A percentile compares a stretch with the other conserved stretches of the same genome.
Conservation (phyloP, 2,797 vertebrate genomes). For the Dryobates pubescens region DNA sequence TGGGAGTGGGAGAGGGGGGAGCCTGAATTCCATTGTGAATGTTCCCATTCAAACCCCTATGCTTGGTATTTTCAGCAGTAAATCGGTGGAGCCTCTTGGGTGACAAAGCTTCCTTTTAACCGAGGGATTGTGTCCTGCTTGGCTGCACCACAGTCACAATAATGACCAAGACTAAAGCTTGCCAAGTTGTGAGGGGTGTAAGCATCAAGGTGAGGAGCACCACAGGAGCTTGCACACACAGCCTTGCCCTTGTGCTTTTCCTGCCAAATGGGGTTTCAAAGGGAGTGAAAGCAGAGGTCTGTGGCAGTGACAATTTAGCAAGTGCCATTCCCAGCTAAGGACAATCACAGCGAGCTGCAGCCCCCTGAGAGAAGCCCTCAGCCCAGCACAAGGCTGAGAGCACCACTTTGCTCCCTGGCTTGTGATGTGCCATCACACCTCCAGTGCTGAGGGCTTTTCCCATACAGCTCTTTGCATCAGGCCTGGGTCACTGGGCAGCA, state of each 20-base stretch:
- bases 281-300: neutral
- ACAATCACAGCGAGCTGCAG: neutral
- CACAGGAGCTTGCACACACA: neutral
- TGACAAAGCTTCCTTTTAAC: neutral
- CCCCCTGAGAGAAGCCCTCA: neutral
- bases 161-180: neutral
- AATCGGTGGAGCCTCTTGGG: neutral
- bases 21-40: neutral
- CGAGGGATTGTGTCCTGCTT: neutral
- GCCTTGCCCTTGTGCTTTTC: neutral
- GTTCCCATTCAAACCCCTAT: fast-evolving
- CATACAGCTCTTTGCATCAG: neutral
- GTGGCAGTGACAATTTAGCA: neutral
- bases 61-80: neutral
- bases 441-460: neutral
- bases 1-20: no score
- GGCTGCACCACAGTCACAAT: neutral
- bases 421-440: neutral
- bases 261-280: neutral
- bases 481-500: neutral
- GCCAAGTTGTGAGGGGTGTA: fast-evolving
- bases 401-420: fast-evolving
- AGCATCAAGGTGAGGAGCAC: neutral
- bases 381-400: neutral
- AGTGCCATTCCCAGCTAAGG: neutral